Conservation (phyloP, 2,888 invertebrate species). For the Caenorhabditis macrosperma region DNA sequence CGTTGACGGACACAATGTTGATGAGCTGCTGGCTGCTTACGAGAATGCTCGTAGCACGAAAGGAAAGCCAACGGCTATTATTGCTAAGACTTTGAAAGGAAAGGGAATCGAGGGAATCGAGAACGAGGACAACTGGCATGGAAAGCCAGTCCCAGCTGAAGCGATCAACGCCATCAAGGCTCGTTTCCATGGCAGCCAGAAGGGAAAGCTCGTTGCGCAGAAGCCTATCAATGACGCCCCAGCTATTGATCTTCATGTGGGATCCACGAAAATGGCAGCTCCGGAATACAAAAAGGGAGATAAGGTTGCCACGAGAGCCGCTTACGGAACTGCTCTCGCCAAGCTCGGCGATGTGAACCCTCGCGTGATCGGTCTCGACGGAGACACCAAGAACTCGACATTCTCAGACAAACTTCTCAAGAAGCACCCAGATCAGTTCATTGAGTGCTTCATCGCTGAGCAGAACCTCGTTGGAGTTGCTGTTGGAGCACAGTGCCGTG, state of each 20-base stretch:
- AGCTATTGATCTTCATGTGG: conserved; percentile 63
- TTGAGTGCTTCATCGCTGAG: conserved; percentile 99
- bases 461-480: conserved; percentile 89
- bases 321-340: conserved; percentile 94
- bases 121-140: conserved; percentile 96
- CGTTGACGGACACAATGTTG: conserved; percentile 96
- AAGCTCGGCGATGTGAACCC: conserved; percentile 87
- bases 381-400: conserved; percentile 98
- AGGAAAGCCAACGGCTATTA: conserved; percentile 89
- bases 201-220: conserved; percentile 70
- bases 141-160: conserved; percentile 87
- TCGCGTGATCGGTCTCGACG: conserved; percentile 93
- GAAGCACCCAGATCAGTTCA: conserved; percentile 85
- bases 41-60: conserved; percentile 69
- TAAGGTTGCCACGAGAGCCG: conserved; percentile 90
- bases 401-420: conserved; percentile 93
- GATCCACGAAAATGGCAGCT: conserved; percentile 82
- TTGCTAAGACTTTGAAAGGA: conserved; percentile 97
- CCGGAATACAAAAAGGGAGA: conserved; percentile 87
- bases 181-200: conserved; percentile 84
- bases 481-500: conserved; percentile 93
- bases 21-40: conserved; percentile 85
- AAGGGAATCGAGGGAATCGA: conserved; percentile 86
- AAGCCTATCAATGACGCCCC: conserved; percentile 76
- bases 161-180: conserved; percentile 74